Evolutionary conservation across 2,888 invertebrate species (phyloP), one percentile per base, ranked within the genome.

Genomic region (Phoenoteleia sp.): DNA sequence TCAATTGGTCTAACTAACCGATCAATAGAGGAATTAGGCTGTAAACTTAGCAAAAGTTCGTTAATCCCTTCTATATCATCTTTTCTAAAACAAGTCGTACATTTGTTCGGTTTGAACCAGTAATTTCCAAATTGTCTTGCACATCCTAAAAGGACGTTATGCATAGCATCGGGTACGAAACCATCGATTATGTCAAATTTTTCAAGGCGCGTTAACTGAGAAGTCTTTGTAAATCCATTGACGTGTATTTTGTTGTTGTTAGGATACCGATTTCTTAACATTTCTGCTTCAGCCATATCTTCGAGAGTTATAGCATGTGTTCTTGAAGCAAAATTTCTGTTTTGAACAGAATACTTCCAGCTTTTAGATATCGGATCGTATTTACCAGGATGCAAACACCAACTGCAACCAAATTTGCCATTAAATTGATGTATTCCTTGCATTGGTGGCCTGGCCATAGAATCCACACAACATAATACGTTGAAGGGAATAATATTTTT

Each of bases 401-500:
- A 80, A 13, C 25, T 71, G 29, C 80, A 80, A 9, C 71, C 80
- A 39, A 15, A 64, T 42, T 49, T 17, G 13, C 71, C 80, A 64
- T 72, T 72, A 29, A 56, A 80, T 52, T 71, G 71, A 3, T 45
- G 39, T 6, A 71, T n/a, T 7, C 71, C 62, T 17, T 80, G 64
- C 62, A 71, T 42, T 15, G 64, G 45, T n/a, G 71, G 29, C 5
- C 84, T 56, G 9, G 81, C 86, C 11, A 76, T 47, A 13, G 83
- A 83, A 77, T 86, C 85, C 9, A 86, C 81, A 25, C 79, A 75
- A 42, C 79, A 75, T 21, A 58, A 23, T 9, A 86, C 21, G 27
- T 39, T 42, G 9, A 58, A 77, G 29, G 75, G 62, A 27, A 64
- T 72, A 39, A 86, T 39, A 11, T 29, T 45, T 25, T 17, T 54